Conservation (phyloP, 2,888 invertebrate species). For the Hydrotaea diabolus region DNA sequence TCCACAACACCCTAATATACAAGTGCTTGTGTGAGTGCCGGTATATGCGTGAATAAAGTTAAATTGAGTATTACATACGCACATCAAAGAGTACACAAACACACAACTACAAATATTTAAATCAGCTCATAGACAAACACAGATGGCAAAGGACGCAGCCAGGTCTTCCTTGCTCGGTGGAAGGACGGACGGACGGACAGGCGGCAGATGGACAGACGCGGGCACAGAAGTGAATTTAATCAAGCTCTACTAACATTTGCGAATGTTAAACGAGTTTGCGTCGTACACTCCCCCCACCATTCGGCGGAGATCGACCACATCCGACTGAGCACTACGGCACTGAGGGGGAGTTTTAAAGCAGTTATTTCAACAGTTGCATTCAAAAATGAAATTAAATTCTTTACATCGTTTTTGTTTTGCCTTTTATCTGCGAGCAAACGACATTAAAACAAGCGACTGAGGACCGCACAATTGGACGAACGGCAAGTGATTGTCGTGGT, state of each 20-base stretch:
- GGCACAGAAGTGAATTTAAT: conserved; percentile 42
- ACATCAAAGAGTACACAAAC: conserved; percentile 11
- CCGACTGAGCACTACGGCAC: conserved; percentile 9
- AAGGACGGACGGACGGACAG: too few species aligned
- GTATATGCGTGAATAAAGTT: neutral
- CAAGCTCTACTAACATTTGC: conserved; percentile 52
- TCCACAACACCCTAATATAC: too few species aligned
- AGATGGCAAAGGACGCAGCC: conserved; percentile 3
- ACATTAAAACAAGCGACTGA: conserved; percentile 24
- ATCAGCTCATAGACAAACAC: conserved; percentile 23
- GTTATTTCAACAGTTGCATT: conserved; percentile 27
- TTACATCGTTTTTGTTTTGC: neutral
- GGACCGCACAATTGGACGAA: neutral
- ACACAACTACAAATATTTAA: conserved; percentile 41
- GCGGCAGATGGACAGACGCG: neutral
- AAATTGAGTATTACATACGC: conserved; percentile 47
- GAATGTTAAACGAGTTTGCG: conserved; percentile 26
- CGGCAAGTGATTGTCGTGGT: neutral
- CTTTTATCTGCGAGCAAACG: neutral
- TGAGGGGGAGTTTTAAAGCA: conserved; percentile 22
- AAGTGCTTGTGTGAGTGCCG: neutral
- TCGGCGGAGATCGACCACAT: neutral
- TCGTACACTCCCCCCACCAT: conserved; percentile 25
- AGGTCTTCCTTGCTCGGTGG: too few species aligned
- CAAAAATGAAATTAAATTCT: conserved; percentile 32